Evolutionary conservation across 2,888 invertebrate genomes (phyloP).

Genomic region (Lapara coniferarum): DNA sequence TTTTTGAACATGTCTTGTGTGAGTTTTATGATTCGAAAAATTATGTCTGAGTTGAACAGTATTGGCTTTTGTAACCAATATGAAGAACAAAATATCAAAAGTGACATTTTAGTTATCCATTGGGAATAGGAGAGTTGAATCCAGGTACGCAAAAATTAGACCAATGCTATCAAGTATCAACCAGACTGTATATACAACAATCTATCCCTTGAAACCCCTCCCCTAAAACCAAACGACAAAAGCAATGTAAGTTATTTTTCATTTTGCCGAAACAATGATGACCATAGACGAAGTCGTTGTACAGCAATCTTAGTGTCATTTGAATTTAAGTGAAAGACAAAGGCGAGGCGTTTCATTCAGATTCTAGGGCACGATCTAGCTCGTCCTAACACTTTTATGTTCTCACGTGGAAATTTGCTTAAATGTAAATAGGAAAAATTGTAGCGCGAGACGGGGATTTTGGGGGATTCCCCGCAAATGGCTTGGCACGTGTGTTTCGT

Average conservation of each 20-base stretch:
- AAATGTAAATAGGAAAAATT: conserved; percentile 23
- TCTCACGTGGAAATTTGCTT: conserved; percentile 20
- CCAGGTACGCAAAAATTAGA: too few species aligned
- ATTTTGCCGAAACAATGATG: conserved; percentile 4
- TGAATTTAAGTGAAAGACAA: conserved; percentile 13
- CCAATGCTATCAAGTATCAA: not conserved
- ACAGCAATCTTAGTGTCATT: conserved; percentile 22
- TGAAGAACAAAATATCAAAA: too few species aligned
- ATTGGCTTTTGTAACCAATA: too few species aligned
- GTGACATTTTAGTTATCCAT: too few species aligned
- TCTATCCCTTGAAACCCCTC: too few species aligned
- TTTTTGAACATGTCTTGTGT: too few species aligned
- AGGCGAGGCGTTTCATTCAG: conserved; percentile 8
- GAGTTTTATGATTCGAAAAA: too few species aligned
- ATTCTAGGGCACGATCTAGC: conserved; percentile 1
- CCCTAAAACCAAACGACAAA: conserved; percentile 1
- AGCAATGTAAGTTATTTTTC: conserved; percentile 13
- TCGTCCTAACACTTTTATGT: conserved; percentile 9
- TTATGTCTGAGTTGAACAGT: too few species aligned
- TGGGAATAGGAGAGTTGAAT: too few species aligned
- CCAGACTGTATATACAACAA: not conserved
- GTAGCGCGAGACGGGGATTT: conserved; percentile 11
- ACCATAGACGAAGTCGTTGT: not conserved
- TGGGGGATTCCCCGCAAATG: not conserved
- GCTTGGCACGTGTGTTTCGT: conserved; percentile 3